Conservation (phyloP, 2,113 vertebrate genomes). For the Sinocyclocheilus anophthalmus region DNA sequence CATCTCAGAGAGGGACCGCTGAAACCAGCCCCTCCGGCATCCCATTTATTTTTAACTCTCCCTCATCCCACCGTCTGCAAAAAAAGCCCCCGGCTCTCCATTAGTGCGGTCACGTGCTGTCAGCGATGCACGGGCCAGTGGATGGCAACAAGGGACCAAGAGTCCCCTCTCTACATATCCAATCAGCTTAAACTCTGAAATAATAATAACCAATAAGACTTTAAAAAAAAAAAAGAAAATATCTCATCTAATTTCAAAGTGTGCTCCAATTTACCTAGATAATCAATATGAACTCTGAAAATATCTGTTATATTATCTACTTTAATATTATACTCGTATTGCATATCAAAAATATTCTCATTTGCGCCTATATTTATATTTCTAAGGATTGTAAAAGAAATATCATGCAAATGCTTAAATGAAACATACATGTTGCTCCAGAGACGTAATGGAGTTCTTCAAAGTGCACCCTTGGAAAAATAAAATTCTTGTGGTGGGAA, state of each 20-base stretch:
- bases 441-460: too few relatives aligned
- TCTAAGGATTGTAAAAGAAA: too few relatives aligned
- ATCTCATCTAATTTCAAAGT: too few relatives aligned
- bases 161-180: not conserved
- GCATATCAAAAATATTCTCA: too few relatives aligned
- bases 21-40: constrained; percentile 48
- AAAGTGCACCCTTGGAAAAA: not conserved
- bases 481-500: not conserved
- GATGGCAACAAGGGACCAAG: constrained; percentile 30
- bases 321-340: not conserved
- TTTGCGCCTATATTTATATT: too few relatives aligned
- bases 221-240: too few relatives aligned
- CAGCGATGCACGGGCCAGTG: constrained; percentile 11
- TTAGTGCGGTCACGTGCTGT: constrained; percentile 43
- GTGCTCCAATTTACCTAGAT: too few relatives aligned
- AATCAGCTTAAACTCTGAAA: not conserved
- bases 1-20: constrained; percentile 38
- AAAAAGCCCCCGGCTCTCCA: constrained; percentile 53
- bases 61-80: constrained; percentile 42
- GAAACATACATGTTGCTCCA: not conserved
- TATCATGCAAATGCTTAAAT: not conserved
- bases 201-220: too few relatives aligned
- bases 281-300: too few relatives aligned
- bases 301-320: not conserved
- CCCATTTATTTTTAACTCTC: constrained; percentile 61